phyloP scores from a whole-genome alignment of 1,140 invertebrate species.

The Drosophila teissieri region DNA sequence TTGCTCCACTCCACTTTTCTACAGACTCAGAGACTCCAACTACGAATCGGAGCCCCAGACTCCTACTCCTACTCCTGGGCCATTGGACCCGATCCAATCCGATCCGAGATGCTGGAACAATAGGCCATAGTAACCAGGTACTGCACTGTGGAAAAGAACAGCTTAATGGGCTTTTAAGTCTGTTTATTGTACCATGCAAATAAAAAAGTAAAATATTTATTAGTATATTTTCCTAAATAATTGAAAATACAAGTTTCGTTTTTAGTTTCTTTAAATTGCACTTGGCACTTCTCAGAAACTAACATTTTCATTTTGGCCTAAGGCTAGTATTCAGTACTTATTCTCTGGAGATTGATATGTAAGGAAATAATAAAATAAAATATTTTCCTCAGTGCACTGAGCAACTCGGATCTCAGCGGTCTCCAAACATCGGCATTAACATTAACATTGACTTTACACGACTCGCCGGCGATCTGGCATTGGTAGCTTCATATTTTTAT shows the following conservation, averaged over 20 bases:
- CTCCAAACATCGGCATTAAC: conserved; percentile 70
- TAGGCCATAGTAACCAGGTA: conserved; percentile 48
- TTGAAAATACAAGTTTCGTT: too few relatives aligned
- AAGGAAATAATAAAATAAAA: too few relatives aligned
- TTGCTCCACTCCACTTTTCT: conserved; percentile 42
- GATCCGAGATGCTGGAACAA: conserved; percentile 61
- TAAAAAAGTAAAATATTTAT: too few relatives aligned
- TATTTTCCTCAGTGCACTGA: conserved; percentile 11
- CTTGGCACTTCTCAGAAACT: too few relatives aligned
- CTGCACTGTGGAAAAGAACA: conserved; percentile 5
- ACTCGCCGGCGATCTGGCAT: conserved; percentile 69
- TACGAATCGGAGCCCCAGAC: conserved; percentile 5
- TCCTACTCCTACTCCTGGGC: conserved; percentile 59
- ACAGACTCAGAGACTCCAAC: conserved; percentile 31
- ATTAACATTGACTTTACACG: conserved; percentile 84
- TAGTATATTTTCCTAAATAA: too few relatives aligned
- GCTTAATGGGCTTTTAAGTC: neutral
- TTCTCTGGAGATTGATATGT: too few relatives aligned
- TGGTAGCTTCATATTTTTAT: conserved; percentile 83
- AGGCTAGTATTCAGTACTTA: too few relatives aligned
- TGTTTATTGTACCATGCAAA: neutral
- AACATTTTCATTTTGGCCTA: too few relatives aligned
- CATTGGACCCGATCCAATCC: conserved; percentile 37
- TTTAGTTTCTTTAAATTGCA: too few relatives aligned
- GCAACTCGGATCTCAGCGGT: conserved; percentile 36